Conservation (phyloP, 2,113 vertebrate species). For the Brienomyrus brachyistius region DNA sequence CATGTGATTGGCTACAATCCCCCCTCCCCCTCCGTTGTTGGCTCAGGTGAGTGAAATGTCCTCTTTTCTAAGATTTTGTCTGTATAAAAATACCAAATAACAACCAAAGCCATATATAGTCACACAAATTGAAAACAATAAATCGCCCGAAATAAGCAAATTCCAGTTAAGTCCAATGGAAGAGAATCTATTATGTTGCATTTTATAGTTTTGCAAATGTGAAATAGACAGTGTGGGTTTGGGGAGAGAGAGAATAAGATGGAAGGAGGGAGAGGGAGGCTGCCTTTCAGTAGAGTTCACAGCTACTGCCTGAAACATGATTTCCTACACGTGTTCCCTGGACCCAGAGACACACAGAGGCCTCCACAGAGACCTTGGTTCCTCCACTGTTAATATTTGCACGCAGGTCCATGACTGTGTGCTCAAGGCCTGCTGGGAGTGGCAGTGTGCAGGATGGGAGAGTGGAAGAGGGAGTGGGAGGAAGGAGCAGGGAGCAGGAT, state of each 20-base stretch:
- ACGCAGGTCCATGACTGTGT: conserved; percentile 50
- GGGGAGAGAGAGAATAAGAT: not conserved
- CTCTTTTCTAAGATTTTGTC: not conserved
- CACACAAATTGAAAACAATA: not conserved
- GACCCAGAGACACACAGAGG: conserved; percentile 41
- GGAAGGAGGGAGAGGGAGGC: not conserved
- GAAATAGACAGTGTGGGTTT: conserved; percentile 25
- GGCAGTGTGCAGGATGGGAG: conserved; percentile 31
- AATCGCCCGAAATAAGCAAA: not conserved
- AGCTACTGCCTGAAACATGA: conserved; percentile 50
- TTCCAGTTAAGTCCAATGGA: not conserved
- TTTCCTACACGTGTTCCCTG: conserved; percentile 46
- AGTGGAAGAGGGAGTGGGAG: conserved; percentile 26
- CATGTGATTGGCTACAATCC: not conserved
- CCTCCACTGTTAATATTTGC: conserved; percentile 56
- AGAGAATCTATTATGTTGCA: not conserved
- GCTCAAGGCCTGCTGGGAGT: conserved; percentile 57
- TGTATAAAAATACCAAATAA: not conserved
- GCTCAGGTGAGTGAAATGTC: conserved; percentile 48
- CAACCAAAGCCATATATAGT: not conserved
- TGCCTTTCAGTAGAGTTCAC: conserved; percentile 19
- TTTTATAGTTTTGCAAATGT: not conserved
- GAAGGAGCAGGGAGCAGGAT: not conserved
- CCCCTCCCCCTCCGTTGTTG: not conserved
- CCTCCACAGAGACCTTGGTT: conserved; percentile 34